Base-by-base conservation (phyloP, 2,113 vertebrate genomes). In the Cisticola juncidis region DNA sequence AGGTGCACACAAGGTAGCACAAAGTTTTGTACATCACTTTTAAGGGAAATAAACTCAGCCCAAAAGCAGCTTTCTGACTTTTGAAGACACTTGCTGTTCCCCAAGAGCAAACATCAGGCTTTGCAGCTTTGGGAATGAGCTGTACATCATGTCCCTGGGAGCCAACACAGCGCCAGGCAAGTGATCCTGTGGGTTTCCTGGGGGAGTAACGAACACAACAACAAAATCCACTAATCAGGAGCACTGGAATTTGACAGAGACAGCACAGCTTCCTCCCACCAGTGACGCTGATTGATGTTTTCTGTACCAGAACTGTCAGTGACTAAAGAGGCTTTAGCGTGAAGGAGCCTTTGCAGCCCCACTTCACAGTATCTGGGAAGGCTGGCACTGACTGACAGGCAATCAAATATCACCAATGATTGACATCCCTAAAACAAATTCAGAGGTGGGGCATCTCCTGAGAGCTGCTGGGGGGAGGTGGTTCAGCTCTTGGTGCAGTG, bases 251-350 rank as follows among this genome's bases (percentile, higher is more conserved):
- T 92, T 93, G 94, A 95, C 94, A 96, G 93, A 96, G 86, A 80
- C 35, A 81, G 85, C 66, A 81, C 66, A 60, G 82, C 80, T 73
- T 94, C 95, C 95, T 91, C 95, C 97, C 92, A 94, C 92, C 2
- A 56, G 66, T 81, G 60, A 95, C 1, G 10, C 66, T 98, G 98
- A 98, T 96, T 91, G 96, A 98, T 97, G 96, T 38, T 94, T 97
- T 81, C 85, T 57, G 29, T 50, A 95, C 94, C 89, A 95, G 91
- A 97, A 88, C 82, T 97, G 97, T 97, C 98, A 98, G 50, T 95
- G 97, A 98, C 93, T 80, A 83, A 97, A 96, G 87, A 96, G 88
- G 58, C 29, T 15, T 82, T 72, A 96, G 95, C 4, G 0, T 14
- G 61, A 61, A 88, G 56, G 48, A 90, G 72, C 89, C 90, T 89